phyloP scores from a whole-genome alignment of 2,888 invertebrate genomes.

The Ischnura elegans region DNA sequence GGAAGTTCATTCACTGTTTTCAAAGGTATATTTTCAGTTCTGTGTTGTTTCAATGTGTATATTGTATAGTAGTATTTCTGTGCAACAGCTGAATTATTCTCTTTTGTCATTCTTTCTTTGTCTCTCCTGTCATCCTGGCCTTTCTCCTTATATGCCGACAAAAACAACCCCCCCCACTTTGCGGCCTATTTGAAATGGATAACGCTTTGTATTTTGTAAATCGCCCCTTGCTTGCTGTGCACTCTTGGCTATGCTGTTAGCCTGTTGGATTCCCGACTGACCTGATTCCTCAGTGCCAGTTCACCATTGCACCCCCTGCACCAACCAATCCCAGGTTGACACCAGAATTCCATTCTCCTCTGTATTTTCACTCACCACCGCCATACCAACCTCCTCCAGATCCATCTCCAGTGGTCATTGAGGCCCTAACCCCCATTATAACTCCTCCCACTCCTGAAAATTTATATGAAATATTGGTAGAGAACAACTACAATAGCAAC shows the following conservation, averaged over 20 bases:
- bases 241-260: conserved; percentile 15
- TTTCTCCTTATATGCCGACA: not conserved
- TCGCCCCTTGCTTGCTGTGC: conserved; percentile 15
- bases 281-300: conserved; percentile 38
- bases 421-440: conserved; percentile 75
- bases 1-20: not conserved
- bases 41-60: not conserved
- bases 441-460: conserved; percentile 70
- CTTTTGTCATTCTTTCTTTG: conserved; percentile 45
- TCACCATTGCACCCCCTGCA: conserved; percentile 22
- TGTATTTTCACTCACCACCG: conserved; percentile 79
- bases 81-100: not conserved
- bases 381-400: conserved; percentile 88
- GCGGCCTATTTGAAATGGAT: not conserved
- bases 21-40: not conserved
- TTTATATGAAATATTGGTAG: conserved; percentile 72
- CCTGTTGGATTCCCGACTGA: conserved; percentile 58
- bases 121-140: conserved; percentile 7
- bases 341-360: conserved; percentile 28
- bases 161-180: too few relatives aligned
- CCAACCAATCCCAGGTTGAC: conserved; percentile 46
- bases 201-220: not conserved
- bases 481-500: conserved; percentile 71
- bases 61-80: not conserved
- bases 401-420: conserved; percentile 81